phyloP scores from a whole-genome alignment of 2,888 invertebrate genomes.

The Thymelicus acteon region DNA sequence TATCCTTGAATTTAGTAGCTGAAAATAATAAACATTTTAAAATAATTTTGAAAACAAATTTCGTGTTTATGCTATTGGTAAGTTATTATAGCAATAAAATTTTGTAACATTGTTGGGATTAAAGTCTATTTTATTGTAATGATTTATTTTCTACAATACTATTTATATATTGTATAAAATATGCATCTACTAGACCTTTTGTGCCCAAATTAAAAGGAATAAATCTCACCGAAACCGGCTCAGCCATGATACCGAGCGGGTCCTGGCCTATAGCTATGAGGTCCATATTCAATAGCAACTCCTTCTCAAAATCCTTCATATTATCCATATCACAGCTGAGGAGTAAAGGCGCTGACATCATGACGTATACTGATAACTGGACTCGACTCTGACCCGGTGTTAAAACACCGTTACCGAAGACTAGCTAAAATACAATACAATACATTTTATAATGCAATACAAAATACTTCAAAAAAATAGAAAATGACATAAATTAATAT shows the following conservation, averaged over 20 bases:
- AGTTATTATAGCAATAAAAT: too few species aligned
- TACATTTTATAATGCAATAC: too few species aligned
- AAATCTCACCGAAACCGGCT: conserved; percentile 58
- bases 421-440: conserved; percentile 61
- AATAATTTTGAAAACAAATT: background rate
- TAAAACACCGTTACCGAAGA: conserved; percentile 81
- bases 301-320: conserved; percentile 71
- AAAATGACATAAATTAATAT: too few species aligned
- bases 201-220: too few species aligned
- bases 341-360: conserved; percentile 87
- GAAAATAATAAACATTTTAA: conserved; percentile 42
- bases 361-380: conserved; percentile 87
- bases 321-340: conserved; percentile 86
- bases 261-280: conserved; percentile 88
- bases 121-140: too few species aligned
- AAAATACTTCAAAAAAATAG: too few species aligned
- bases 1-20: conserved; percentile 53
- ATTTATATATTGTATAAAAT: too few species aligned
- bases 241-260: conserved; percentile 85
- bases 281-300: conserved; percentile 84
- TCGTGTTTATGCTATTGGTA: too few species aligned
- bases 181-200: too few species aligned
- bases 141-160: too few species aligned
- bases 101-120: too few species aligned
- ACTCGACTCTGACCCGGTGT: conserved; percentile 84